Conservation (phyloP, 2,888 invertebrate species). For the Cremastinae sp. region DNA sequence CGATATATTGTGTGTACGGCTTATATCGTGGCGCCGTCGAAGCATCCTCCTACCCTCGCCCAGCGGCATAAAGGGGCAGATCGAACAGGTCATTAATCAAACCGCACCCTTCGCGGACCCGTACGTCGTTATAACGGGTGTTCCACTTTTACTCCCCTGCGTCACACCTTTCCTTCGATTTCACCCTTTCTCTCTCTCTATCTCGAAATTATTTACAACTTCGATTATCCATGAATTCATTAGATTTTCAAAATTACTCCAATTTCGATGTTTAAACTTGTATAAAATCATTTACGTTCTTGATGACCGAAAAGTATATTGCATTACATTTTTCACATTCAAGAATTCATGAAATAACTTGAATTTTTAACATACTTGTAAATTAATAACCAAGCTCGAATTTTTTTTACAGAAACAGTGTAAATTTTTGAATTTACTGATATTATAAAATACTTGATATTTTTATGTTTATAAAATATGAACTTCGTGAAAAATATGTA, state of each 20-base stretch:
- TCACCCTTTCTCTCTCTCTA: constrained; percentile 28
- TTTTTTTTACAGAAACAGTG: too few species aligned
- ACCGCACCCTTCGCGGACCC: constrained; percentile 78
- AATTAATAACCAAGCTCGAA: too few species aligned
- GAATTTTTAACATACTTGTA: too few species aligned
- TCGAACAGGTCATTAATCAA: constrained; percentile 80
- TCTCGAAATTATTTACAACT: not conserved
- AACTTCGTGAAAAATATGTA: too few species aligned
- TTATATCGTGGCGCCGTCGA: constrained; percentile 67
- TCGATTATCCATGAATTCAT: constrained; percentile 7
- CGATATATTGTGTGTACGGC: constrained; percentile 63
- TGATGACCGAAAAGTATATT: too few species aligned
- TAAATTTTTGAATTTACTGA: too few species aligned
- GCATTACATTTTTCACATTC: too few species aligned
- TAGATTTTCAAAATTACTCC: constrained; percentile 20
- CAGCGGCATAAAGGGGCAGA: constrained; percentile 65
- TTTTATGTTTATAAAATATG: too few species aligned
- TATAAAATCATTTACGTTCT: too few species aligned
- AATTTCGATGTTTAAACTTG: not conserved
- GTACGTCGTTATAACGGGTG: constrained; percentile 73
- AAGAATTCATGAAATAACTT: too few species aligned
- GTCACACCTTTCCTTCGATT: constrained; percentile 42
- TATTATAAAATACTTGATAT: too few species aligned
- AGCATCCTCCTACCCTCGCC: constrained; percentile 66
- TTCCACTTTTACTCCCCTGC: constrained; percentile 43